Base-by-base conservation (phyloP, 23 tunicate genomes). In the Ascidia mentula region DNA sequence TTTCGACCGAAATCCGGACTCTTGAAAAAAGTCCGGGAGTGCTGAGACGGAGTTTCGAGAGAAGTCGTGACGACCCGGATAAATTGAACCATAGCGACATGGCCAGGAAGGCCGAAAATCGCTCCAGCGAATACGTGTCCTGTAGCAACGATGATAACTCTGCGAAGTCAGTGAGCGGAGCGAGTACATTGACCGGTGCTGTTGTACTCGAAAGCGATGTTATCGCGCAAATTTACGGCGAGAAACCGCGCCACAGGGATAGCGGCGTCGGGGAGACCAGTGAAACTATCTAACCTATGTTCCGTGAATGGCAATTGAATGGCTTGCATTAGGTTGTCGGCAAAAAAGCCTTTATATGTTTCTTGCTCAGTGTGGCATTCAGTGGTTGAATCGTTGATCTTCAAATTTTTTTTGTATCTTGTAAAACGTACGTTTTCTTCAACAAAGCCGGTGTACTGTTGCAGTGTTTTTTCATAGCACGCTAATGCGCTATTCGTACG, bases 181-280 rank as follows among this genome's bases (percentile, higher is more conserved):
- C 65, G 65, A 53, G 65, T 53, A 53, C 65, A 1, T 26, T 53
- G 28, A 53, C 24, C 28, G 65, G 65, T 20, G 65, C 65, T 20
- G 65, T 53, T 3, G 65, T 20, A 53, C 7, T 53, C 65, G 65
- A 28, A 26, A 28, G 24, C 24, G 2, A 53, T 28, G 22, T 28
- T 26, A 26, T 53, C 13, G 24, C 24, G 4, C 28, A 53, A 53
- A 9, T 53, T 53, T 53, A 20, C 24, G 46, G 38, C 40, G 3
- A 35, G 1, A 74, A 74, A 30, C 78, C 78, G 2, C 40, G 78
- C 28, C 40, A 74, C 46, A 35, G 78, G 46, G 78, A 74, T 39
- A 74, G 78, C 46, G 78, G 78, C 17, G 78, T 74, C 24, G 78
- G 65, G 4, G 65, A 53, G 65, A 9, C 65, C 1, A 53, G 13